Conservation (phyloP, 2,888 invertebrate genomes). For the Cephus runcator region DNA sequence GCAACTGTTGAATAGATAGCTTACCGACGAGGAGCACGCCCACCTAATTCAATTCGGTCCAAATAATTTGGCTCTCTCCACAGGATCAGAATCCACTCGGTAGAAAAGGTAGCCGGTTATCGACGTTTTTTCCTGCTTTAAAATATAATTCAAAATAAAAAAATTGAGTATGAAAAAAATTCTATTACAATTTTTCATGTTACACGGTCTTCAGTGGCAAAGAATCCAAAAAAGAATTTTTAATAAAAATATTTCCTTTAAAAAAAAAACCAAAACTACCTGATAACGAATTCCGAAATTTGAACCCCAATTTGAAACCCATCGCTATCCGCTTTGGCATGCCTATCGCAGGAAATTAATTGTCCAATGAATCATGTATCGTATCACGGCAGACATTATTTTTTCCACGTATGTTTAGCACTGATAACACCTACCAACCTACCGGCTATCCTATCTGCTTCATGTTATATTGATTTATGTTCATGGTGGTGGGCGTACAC, state of each 20-base stretch:
- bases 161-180: neutral
- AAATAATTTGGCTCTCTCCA: constrained; percentile 35
- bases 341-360: constrained; percentile 47
- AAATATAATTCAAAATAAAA: neutral
- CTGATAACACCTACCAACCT: constrained; percentile 50
- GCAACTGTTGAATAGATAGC: constrained; percentile 54
- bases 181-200: neutral
- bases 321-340: neutral
- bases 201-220: neutral
- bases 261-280: neutral
- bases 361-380: constrained; percentile 60
- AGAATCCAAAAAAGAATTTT: neutral
- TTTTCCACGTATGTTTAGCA: constrained; percentile 60
- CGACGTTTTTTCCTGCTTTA: neutral
- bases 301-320: neutral
- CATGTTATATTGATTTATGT: constrained; percentile 59
- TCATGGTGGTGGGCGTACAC: constrained; percentile 29
- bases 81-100: neutral
- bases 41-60: constrained; percentile 52
- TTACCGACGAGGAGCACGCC: constrained; percentile 51
- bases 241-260: neutral
- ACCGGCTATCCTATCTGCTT: constrained; percentile 32
- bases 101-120: neutral
- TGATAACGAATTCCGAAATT: neutral
- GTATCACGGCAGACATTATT: constrained; percentile 45